Conservation (phyloP, 1,140 invertebrate genomes). For the Halesus radiatus region DNA sequence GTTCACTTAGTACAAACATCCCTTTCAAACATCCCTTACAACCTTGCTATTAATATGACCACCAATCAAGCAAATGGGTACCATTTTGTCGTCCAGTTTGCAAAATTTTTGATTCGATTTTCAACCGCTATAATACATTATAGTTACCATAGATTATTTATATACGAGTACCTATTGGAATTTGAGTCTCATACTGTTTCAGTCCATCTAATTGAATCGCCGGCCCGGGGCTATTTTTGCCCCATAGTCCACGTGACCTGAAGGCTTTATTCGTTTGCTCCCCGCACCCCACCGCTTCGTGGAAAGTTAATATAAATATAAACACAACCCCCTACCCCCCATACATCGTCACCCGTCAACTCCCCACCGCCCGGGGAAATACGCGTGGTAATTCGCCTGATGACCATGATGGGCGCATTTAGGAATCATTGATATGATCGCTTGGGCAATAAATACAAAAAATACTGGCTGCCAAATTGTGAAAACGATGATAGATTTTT, state of each 20-base stretch:
- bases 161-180: neutral
- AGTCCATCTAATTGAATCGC: slow-evolving; percentile 29
- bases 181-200: slow-evolving; percentile 16
- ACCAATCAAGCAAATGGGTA: too few relatives aligned
- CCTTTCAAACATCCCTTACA: too few relatives aligned
- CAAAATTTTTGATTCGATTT: too few relatives aligned
- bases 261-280: slow-evolving; percentile 29
- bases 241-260: slow-evolving; percentile 29
- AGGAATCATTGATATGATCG: neutral
- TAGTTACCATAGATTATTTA: too few relatives aligned
- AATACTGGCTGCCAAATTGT: too few relatives aligned
- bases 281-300: neutral
- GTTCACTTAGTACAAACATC: too few relatives aligned
- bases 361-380: slow-evolving; percentile 2
- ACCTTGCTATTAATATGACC: too few relatives aligned
- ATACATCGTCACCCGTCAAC: too few relatives aligned
- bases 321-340: neutral
- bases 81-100: too few relatives aligned
- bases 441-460: slow-evolving; percentile 9
- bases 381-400: neutral
- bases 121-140: too few relatives aligned
- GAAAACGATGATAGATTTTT: too few relatives aligned
- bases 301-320: slow-evolving; percentile 38
- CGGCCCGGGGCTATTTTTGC: slow-evolving; percentile 30
- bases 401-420: slow-evolving; percentile 9